Conservation (phyloP, 2,113 vertebrate genomes). For the Suricata suricatta region DNA sequence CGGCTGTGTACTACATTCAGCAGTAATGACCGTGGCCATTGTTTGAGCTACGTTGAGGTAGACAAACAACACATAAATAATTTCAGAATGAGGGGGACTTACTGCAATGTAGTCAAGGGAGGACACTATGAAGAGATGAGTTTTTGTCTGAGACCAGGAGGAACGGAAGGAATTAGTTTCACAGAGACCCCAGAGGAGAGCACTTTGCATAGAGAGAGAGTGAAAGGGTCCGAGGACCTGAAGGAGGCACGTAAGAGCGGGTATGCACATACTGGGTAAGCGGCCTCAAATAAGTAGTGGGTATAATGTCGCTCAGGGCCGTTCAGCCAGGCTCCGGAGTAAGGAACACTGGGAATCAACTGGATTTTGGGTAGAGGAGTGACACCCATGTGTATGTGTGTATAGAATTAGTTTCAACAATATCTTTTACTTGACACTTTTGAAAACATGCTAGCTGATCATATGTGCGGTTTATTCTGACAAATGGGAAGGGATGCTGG, state of each 20-base stretch:
- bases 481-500: background rate
- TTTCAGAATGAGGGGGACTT: background rate
- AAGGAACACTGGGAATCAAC: background rate
- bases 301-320: no score
- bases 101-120: background rate
- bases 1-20: background rate
- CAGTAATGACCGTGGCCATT: background rate
- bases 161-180: background rate
- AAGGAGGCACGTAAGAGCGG: no score
- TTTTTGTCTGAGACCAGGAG: background rate
- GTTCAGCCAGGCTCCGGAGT: background rate
- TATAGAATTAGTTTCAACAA: background rate
- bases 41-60: background rate
- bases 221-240: background rate
- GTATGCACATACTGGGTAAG: background rate
- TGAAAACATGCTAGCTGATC: background rate
- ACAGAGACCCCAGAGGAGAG: background rate
- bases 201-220: background rate
- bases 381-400: background rate
- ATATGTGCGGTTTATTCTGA: background rate
- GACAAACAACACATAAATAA: background rate
- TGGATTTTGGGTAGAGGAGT: background rate
- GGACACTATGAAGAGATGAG: background rate
- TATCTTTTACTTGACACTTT: background rate
- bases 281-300: background rate